Base-by-base conservation (phyloP, 64 coral and sea anemone species). In the Pocillopora verrucosa region DNA sequence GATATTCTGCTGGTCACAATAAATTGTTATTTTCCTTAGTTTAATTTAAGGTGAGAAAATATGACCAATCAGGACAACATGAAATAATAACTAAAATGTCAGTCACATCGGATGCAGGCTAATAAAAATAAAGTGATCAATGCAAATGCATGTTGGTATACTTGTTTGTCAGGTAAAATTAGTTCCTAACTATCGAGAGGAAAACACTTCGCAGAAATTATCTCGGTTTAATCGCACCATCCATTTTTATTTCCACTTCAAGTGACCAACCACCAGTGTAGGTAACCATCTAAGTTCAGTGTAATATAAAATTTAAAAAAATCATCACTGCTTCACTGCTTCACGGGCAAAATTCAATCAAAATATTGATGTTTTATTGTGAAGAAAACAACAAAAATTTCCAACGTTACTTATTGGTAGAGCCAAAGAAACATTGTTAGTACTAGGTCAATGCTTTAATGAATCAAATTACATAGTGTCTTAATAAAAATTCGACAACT, bases 331-430 rank as follows among this genome's bases (percentile, higher is more conserved):
- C 56, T 63, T 37, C 62, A 80, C 58, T 6, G 30, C 15, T 63
- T 34, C 30, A 30, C 30, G 26, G 79, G 24, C 61, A 12, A 81
- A 81, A 13, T 62, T 30, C n/a, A 81, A 81, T 14, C 79, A n/a
- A 81, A 81, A 81, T 58, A 81, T 34, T 60, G 59, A 81, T 17
- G 30, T 62, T 81, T 62, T 62, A 35, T 62, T 81, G 61, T 19
- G 63, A 81, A 36, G 5, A 61, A 60, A 61, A 35, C 11, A 16
- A 20, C 22, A 10, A 70, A 70, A 70, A 24, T 24, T 24, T 70
- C 25, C 11, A 70, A 30, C 67, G 25, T n/a, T 24, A 70, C 67
- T 70, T 70, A 70, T 10, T 11, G 22, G 67, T 70, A 9, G 41
- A 51, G 41, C 41, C 67, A 70, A 70, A 70, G 25, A 70, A 20